These are phyloP conservation scores for Catharus minimus DNA, from an alignment of 2,113 vertebrate genomes.

Conservation along the genomic window DNA sequence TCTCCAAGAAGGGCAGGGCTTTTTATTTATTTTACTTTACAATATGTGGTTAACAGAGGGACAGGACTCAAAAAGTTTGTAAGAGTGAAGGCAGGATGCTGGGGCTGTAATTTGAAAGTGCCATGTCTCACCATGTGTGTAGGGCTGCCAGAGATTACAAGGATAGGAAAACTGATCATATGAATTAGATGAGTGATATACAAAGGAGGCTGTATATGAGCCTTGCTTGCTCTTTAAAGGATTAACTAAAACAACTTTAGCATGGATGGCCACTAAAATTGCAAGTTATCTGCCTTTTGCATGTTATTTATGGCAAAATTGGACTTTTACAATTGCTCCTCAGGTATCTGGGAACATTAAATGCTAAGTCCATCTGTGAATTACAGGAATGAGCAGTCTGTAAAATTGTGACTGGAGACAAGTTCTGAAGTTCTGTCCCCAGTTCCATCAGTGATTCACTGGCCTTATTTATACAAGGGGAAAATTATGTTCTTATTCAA, in stretches of 20 bases:
- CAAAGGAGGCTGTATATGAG: background rate
- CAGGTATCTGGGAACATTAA: background rate
- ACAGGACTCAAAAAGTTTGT: background rate
- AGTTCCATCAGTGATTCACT: background rate
- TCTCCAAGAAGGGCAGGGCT: background rate
- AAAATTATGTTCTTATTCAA: background rate
- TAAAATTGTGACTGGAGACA: background rate
- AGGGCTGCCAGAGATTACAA: background rate
- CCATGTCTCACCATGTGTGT: rapidly evolving
- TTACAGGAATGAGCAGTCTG: background rate
- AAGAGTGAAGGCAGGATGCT: background rate
- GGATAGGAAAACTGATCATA: background rate
- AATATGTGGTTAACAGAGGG: background rate
- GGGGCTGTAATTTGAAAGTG: background rate
- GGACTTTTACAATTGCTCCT: background rate
- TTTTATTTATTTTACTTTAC: background rate
- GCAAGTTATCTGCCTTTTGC: background rate
- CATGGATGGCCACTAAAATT: background rate
- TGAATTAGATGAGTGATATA: background rate
- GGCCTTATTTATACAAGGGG: background rate
- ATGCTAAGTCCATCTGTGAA: background rate
- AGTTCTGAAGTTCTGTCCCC: background rate
- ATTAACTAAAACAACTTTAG: background rate
- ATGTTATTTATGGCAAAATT: background rate
- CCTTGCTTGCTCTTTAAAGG: background rate